Conservation (phyloP, 2,113 vertebrate genomes). For the Thryonomys swinderianus region DNA sequence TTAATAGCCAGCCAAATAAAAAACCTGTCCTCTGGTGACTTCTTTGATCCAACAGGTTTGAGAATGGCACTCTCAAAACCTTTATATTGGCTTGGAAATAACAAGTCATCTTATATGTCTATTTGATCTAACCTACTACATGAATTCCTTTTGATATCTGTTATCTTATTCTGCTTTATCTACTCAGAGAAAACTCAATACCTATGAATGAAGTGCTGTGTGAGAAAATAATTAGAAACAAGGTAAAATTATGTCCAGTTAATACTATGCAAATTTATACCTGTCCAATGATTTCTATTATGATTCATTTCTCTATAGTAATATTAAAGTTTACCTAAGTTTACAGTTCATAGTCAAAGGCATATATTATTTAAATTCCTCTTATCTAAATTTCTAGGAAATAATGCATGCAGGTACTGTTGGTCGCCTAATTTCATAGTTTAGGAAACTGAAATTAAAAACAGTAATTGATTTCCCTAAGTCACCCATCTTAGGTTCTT, state of each 20-base stretch:
- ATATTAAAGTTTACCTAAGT: neutral
- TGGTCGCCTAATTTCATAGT: neutral
- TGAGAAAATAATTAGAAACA: neutral
- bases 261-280: neutral
- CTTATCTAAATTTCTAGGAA: neutral
- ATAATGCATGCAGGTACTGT: neutral
- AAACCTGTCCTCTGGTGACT: neutral
- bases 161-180: neutral
- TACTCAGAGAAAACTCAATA: constrained; percentile 1
- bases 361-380: neutral
- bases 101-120: constrained; percentile 21
- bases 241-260: neutral
- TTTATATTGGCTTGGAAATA: constrained; percentile 45
- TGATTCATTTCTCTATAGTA: neutral
- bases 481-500: neutral
- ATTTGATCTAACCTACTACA: constrained; percentile 51
- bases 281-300: neutral
- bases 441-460: neutral
- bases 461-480: neutral
- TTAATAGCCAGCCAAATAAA: constrained; percentile 42
- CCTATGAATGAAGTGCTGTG: neutral
- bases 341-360: neutral
- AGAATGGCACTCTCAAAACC: neutral
- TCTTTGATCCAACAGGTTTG: constrained; percentile 5
- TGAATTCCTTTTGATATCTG: constrained; percentile 58